phyloP scores from a whole-genome alignment of 2,797 vertebrate species.

The Sebastes diaconus region DNA sequence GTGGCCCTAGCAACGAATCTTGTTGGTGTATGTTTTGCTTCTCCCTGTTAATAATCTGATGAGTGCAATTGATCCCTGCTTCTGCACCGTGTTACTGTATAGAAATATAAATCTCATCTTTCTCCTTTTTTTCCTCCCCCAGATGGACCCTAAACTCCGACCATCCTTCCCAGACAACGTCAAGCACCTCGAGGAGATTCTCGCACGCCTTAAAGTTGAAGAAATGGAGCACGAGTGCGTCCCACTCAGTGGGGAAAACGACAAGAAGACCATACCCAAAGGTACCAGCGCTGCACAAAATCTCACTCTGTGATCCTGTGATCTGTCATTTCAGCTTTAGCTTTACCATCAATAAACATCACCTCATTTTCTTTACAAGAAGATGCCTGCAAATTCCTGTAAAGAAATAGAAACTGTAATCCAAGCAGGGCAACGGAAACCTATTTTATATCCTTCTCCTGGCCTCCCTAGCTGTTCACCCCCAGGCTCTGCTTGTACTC shows the following conservation, averaged over 20 bases:
- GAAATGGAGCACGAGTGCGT: conserved; percentile 85
- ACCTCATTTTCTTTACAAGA: conserved; percentile 3
- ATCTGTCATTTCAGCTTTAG: not conserved
- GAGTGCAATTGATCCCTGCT: not conserved
- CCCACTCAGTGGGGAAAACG: conserved; percentile 78
- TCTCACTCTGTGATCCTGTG: not conserved
- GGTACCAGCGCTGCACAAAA: conserved; percentile 69
- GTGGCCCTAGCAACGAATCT: too few species aligned
- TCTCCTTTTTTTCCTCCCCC: not conserved
- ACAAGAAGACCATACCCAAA: conserved; percentile 86
- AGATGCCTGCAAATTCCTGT: conserved; percentile 25
- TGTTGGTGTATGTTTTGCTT: not conserved
- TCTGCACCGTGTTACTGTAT: not conserved
- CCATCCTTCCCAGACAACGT: conserved; percentile 92
- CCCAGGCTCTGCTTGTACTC: not conserved
- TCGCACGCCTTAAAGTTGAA: conserved; percentile 84
- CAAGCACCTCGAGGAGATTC: conserved; percentile 87
- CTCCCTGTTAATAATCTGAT: not conserved
- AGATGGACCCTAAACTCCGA: conserved; percentile 98
- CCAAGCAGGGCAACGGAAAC: not conserved
- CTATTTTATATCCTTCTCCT: not conserved
- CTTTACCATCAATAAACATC: not conserved
- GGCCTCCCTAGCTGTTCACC: not conserved
- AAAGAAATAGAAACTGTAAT: not conserved
- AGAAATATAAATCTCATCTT: not conserved